phyloP scores from a whole-genome alignment of 2,888 invertebrate species.

The Gasteruption jaculator region DNA sequence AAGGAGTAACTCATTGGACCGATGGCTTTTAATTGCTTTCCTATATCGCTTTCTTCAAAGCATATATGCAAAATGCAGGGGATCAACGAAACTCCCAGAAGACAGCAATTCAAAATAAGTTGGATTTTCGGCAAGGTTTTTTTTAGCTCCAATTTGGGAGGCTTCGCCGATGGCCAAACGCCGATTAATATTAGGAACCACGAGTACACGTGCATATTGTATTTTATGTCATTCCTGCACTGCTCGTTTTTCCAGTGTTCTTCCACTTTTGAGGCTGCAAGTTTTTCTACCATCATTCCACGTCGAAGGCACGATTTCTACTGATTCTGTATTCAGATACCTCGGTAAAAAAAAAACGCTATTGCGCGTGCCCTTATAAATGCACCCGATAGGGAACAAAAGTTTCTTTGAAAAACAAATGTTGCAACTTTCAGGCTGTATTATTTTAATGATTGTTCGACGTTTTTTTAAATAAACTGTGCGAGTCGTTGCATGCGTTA shows the following conservation, averaged over 20 bases:
- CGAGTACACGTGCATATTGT: constrained; percentile 22
- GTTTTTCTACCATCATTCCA: too few species aligned
- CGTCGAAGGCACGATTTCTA: constrained; percentile 11
- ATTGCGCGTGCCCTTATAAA: too few species aligned
- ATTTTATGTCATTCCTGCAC: constrained; percentile 21
- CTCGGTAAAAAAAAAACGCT: too few species aligned
- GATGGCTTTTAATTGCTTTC: constrained; percentile 25
- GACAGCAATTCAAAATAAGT: constrained; percentile 21
- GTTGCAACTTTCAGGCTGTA: too few species aligned
- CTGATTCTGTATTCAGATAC: constrained; percentile 14
- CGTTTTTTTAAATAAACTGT: too few species aligned
- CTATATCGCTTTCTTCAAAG: constrained; percentile 24
- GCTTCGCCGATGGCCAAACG: constrained; percentile 21
- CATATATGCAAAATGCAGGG: constrained; percentile 26
- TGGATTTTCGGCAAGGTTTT: constrained; percentile 15
- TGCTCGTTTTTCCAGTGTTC: too few species aligned
- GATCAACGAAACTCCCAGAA: constrained; percentile 29
- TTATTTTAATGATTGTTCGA: too few species aligned
- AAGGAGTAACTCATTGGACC: constrained; percentile 34
- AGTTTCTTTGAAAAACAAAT: too few species aligned
- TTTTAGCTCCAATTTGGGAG: not conserved
- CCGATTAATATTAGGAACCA: constrained; percentile 25
- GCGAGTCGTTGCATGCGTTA: too few species aligned
- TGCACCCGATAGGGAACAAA: too few species aligned
- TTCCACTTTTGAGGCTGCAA: too few species aligned